These are phyloP conservation scores for Gisinianus flammeolus DNA, from an alignment of 2,888 invertebrate species.

Conservation along the genomic window DNA sequence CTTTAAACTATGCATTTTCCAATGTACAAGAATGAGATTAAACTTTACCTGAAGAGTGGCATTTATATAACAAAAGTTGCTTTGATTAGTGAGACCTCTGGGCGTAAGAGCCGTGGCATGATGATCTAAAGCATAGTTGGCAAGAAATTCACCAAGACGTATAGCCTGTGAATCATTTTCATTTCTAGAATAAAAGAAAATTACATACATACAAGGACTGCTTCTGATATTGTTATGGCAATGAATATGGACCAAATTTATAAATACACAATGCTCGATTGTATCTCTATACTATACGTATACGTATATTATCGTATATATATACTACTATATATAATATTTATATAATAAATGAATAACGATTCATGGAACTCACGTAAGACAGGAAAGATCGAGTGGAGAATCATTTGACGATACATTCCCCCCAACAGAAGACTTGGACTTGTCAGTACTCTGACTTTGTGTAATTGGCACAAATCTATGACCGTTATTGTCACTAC, in stretches of 20 bases:
- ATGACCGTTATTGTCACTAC: constrained; percentile 35
- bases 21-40: too few relatives aligned
- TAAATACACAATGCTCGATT: too few relatives aligned
- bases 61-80: constrained; percentile 97
- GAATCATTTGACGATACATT: neutral
- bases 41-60: constrained; percentile 71
- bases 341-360: too few relatives aligned
- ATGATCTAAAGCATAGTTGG: constrained; percentile 77
- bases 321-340: too few relatives aligned
- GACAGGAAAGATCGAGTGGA: constrained; percentile 15
- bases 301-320: too few relatives aligned
- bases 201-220: too few relatives aligned
- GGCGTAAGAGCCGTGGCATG: constrained; percentile 81
- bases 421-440: constrained; percentile 5
- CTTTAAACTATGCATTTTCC: neutral
- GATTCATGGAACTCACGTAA: neutral
- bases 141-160: constrained; percentile 73
- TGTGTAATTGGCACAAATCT: constrained; percentile 24
- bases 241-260: too few relatives aligned
- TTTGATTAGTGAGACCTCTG: constrained; percentile 88
- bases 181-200: constrained; percentile 44
- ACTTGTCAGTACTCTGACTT: constrained; percentile 15
- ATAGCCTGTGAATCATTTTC: constrained; percentile 56
- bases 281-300: too few relatives aligned
- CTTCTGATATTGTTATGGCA: too few relatives aligned